Evolutionary conservation across 2,113 vertebrate species (phyloP).

Genomic region (Podarcis raffonei): DNA sequence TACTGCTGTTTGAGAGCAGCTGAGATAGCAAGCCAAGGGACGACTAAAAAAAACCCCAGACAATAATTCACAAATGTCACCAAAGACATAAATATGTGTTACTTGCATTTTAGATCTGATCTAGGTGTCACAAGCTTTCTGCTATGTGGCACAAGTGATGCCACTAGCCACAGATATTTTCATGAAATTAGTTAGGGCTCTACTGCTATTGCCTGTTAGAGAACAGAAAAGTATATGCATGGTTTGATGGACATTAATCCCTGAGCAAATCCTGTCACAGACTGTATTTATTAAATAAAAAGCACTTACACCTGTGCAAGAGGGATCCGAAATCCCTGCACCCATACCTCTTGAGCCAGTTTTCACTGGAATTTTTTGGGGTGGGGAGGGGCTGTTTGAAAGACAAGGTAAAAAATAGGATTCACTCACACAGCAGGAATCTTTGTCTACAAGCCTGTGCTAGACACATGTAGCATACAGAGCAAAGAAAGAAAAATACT

Average conservation of each 20-base stretch:
- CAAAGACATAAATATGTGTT: not conserved
- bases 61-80: not conserved
- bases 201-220: constrained; percentile 18
- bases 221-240: not conserved
- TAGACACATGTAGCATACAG: not conserved
- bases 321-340: not conserved
- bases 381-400: not conserved
- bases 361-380: not conserved
- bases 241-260: too few relatives aligned
- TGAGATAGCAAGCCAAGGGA: not conserved
- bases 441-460: not conserved
- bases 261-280: not conserved
- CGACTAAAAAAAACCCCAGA: not conserved
- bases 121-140: not conserved
- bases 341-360: not conserved
- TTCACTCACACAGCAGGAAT: not conserved
- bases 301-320: too few relatives aligned
- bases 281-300: not conserved
- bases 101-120: constrained; percentile 13
- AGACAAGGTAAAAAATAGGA: not conserved
- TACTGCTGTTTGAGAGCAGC: not conserved
- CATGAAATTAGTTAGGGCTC: constrained; percentile 15
- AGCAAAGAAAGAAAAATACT: not conserved
- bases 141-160: constrained; percentile 34
- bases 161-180: constrained; percentile 20